Evolutionary conservation across 2,797 vertebrate genomes (phyloP).

Genomic region (Helicolenus hilgendorfi): DNA sequence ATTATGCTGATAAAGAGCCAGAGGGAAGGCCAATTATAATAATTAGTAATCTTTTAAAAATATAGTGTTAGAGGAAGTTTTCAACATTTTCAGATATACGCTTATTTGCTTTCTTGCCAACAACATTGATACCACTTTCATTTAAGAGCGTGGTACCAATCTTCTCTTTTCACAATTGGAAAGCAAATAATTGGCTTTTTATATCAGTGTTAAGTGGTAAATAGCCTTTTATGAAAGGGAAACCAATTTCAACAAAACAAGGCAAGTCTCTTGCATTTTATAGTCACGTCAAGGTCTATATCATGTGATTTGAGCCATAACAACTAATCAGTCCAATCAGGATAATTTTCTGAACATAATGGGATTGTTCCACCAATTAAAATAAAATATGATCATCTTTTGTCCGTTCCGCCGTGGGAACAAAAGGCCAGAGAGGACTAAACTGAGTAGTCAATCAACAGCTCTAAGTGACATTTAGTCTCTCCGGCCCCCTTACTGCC

Average conservation of each 20-base stretch:
- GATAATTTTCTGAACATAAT: neutral
- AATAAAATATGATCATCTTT: neutral
- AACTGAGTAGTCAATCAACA: conserved; percentile 53
- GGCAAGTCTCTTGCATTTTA: neutral
- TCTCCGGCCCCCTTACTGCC: conserved; percentile 17
- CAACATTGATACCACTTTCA: neutral
- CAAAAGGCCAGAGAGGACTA: conserved; percentile 25
- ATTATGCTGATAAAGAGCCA: neutral
- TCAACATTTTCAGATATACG: neutral
- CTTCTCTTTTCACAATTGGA: neutral
- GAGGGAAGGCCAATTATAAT: neutral
- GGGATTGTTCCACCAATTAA: neutral
- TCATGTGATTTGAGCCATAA: neutral
- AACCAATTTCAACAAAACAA: neutral
- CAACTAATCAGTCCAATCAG: neutral
- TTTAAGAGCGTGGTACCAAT: neutral
- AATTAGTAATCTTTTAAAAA: neutral
- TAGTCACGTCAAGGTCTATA: rapidly evolving
- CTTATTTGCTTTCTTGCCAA: neutral
- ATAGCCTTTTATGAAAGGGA: neutral
- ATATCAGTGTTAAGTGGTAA: neutral
- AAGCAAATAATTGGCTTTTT: neutral
- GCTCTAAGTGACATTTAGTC: conserved; percentile 55
- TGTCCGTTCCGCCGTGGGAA: neutral
- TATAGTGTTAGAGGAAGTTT: neutral